Evolutionary conservation across 2,888 invertebrate genomes (phyloP), one percentile per base, ranked within the genome.

Genomic region (Tetranychus truncatus): DNA sequence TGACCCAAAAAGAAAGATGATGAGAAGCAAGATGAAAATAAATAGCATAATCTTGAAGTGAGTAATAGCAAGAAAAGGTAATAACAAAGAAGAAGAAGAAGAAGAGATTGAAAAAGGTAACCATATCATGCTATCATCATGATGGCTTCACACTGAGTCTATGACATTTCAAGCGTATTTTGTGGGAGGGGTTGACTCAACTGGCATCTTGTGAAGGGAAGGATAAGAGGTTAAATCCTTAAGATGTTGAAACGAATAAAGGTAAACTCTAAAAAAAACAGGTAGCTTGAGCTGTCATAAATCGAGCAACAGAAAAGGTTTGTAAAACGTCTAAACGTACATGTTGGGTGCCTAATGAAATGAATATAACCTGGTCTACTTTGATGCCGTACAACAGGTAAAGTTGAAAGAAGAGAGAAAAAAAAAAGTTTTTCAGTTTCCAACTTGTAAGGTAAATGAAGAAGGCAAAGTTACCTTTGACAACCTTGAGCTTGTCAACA

Each of bases 281-380:
- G 55, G 55, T 55, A 55, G 55, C 55, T 55, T 55, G 55, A 55
- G 55, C 55, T 55, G 55, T 55, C 55, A 55, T 55, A 55, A 55
- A 55, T 55, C 55, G 55, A 55, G 15, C 55, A 55, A 55, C 11
- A 55, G 55, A 55, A 55, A 46, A 55, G 55, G 55, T 55, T 55
- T 55, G 55, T 15, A 55, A 9, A 15, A 15, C 55, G 34, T 34
- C 34, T 34, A 55, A 55, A 55, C 55, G 55, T 55, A 15, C 15
- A 55, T 55, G 55, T 55, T 55, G 55, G 55, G 55, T 15, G 55
- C 55, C 55, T 55, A 55, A 55, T 55, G 11, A 55, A 55, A 55
- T 55, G 55, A 55, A 34, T 55, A 55, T 55, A 6, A 55, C 55
- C 15, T 15, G 55, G 15, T 55, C 55, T 55, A 55, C 15, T 55